Conservation (phyloP, 2,113 vertebrate genomes). For the Anarrhichthys ocellatus region DNA sequence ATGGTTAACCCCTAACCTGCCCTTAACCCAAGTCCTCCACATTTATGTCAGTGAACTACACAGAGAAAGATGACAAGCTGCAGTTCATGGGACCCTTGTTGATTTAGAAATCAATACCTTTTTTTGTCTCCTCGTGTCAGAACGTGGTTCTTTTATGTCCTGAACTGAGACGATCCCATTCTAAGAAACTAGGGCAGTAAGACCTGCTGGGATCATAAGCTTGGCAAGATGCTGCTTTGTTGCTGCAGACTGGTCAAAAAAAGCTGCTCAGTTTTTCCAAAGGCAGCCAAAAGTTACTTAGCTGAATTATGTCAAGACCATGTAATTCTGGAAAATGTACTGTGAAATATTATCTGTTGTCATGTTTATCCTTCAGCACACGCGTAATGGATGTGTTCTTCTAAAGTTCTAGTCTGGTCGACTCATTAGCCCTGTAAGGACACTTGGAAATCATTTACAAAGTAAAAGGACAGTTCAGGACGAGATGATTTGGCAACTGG, state of each 20-base stretch:
- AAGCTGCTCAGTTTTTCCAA: conserved; percentile 1
- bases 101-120: conserved; percentile 49
- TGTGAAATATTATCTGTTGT: conserved; percentile 43
- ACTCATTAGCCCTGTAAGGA: conserved; percentile 24
- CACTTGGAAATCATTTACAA: conserved; percentile 59
- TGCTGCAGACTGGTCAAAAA: conserved; percentile 19
- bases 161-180: conserved; percentile 13
- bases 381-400: conserved; percentile 16
- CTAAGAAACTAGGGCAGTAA: background rate
- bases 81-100: conserved; percentile 41
- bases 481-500: conserved; percentile 60
- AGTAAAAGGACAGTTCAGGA: conserved; percentile 52
- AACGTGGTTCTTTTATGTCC: conserved; percentile 19
- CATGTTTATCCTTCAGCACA: conserved; percentile 48
- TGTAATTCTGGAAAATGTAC: conserved; percentile 20
- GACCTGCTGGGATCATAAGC: background rate
- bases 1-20: background rate
- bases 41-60: conserved; percentile 50
- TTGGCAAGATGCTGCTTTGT: conserved; percentile 21
- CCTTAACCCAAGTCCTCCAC: conserved; percentile 18
- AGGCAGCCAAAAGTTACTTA: conserved; percentile 16
- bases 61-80: conserved; percentile 47
- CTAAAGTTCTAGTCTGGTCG: conserved; percentile 22
- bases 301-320: conserved; percentile 17
- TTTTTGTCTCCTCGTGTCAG: conserved; percentile 30